Evolutionary conservation across 2,113 vertebrate species (phyloP), one percentile per base, ranked within the genome.

Genomic region (Pagrus major): DNA sequence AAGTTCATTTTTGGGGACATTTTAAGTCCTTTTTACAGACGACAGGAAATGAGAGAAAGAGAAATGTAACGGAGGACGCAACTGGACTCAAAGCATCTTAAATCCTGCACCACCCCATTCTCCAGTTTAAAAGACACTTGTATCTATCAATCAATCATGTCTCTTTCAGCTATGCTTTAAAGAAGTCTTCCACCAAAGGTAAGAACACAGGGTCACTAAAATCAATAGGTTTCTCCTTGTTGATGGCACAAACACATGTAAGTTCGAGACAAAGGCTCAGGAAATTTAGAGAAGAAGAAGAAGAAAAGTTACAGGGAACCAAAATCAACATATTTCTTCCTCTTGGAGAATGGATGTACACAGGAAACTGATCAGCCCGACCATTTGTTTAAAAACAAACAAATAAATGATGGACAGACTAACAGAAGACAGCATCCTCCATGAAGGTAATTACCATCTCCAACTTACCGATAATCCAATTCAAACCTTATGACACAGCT

Each of bases 401-500:
- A 59, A 39, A 11, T 37, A 51, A n/a, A 52, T 49, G 37, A 41
- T 35, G 10, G 0, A 69, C 39, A 56, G 10, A 69, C 25, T 9
- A 21, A 60, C 9, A 20, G 55, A 29, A 10, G 60, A 77, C 37
- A 39, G 51, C 55, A 54, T 41, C n/a, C 9, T 51, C 52, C n/a
- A 3, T 75, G 18, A 61, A 61, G 21, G 4, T 52, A 78, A 81
- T 60, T 66, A 58, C 27, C n/a, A 76, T 64, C 42, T 79, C 42
- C 31, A 52, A 79, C 16, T 47, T 16, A 44, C 44, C 37, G 15
- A 33, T 37, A 49, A 68, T 71, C 11, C 41, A 68, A 67, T 80
- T 25, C 9, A 79, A 73, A 80, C 44, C 54, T 47, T 81, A 63
- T 87, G 61, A 73, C 67, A 65, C 21, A 64, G 52, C 55, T 58